These are phyloP conservation scores for Hydrocynus forskahlii DNA, from an alignment of 2,797 vertebrate genomes.

Conservation along the genomic window DNA sequence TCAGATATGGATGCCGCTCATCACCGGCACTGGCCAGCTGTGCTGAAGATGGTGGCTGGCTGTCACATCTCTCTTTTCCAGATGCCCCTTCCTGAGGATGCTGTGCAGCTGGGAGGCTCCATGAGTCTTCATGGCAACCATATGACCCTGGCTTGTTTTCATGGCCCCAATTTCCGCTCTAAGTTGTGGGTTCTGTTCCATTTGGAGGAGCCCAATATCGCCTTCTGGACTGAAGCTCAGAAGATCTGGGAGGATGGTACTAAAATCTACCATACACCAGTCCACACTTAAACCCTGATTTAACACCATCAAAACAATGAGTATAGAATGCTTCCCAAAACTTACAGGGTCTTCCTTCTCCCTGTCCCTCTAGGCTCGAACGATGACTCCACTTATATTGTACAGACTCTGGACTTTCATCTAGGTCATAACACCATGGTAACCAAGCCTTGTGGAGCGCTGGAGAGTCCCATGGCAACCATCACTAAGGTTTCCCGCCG, in stretches of 20 bases:
- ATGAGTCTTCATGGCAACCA: conserved; percentile 99
- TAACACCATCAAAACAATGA: too few species aligned
- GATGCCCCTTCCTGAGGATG: conserved; percentile 93
- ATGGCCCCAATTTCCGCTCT: conserved; percentile 97
- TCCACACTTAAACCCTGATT: neutral
- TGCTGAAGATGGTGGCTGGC: conserved; percentile 94
- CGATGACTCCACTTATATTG: conserved; percentile 95
- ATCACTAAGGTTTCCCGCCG: conserved; percentile 97
- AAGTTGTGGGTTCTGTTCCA: conserved; percentile 99
- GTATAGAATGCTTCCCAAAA: too few species aligned
- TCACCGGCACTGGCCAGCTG: conserved; percentile 96
- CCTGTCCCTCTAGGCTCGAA: conserved; percentile 81
- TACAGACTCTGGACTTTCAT: conserved; percentile 97
- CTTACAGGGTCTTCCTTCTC: neutral
- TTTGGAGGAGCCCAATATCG: conserved; percentile 97
- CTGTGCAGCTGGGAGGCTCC: conserved; percentile 95
- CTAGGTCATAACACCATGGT: conserved; percentile 99
- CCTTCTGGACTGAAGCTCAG: conserved; percentile 99
- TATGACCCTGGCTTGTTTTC: conserved; percentile 98
- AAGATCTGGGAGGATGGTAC: conserved; percentile 98
- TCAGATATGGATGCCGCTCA: conserved; percentile 94
- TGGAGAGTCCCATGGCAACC: conserved; percentile 98
- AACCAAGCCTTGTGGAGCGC: conserved; percentile 95
- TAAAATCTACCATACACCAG: conserved; percentile 12
- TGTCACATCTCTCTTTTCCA: conserved; percentile 99